A percentile compares a stretch with the other conserved stretches of the same genome.
These are phyloP conservation scores for Antechinus stuartii DNA, from an alignment of 2,113 vertebrate genomes.

Conservation along the genomic window DNA sequence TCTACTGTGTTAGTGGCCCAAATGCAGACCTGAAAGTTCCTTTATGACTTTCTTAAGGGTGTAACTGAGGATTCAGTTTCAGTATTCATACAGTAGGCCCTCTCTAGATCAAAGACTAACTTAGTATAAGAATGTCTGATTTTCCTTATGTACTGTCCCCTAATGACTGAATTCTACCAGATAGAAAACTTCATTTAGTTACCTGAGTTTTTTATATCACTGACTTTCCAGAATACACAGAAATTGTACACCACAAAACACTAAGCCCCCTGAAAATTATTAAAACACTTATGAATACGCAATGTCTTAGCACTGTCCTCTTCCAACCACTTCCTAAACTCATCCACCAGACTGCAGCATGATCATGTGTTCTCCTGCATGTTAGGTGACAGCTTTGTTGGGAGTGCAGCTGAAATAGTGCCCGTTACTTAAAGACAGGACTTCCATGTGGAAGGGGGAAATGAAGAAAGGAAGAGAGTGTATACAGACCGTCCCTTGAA, in stretches of 20 bases:
- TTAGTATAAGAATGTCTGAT: constrained; percentile 44
- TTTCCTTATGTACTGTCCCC: constrained; percentile 45
- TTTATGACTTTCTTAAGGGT: not conserved
- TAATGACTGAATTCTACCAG: constrained; percentile 37
- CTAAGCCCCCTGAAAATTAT: not conserved
- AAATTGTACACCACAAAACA: not conserved
- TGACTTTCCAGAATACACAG: not conserved
- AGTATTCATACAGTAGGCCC: constrained; percentile 34
- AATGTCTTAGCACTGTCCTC: not conserved
- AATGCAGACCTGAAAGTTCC: constrained; percentile 23
- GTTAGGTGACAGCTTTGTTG: not conserved
- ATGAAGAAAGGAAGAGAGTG: constrained; percentile 7
- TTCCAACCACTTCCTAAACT: not conserved
- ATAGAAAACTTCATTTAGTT: not conserved
- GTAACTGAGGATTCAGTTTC: constrained; percentile 38
- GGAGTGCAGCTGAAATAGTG: not conserved
- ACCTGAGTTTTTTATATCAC: not conserved
- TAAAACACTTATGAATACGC: not conserved
- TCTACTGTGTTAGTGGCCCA: constrained; percentile 31
- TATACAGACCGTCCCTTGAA: not conserved
- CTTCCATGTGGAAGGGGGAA: constrained; percentile 7
- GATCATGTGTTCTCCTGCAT: not conserved
- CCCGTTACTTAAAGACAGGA: not conserved
- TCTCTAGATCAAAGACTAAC: constrained; percentile 61
- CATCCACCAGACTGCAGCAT: not conserved